Conservation (phyloP, 2,797 vertebrate genomes). For the Salmo trutta region DNA sequence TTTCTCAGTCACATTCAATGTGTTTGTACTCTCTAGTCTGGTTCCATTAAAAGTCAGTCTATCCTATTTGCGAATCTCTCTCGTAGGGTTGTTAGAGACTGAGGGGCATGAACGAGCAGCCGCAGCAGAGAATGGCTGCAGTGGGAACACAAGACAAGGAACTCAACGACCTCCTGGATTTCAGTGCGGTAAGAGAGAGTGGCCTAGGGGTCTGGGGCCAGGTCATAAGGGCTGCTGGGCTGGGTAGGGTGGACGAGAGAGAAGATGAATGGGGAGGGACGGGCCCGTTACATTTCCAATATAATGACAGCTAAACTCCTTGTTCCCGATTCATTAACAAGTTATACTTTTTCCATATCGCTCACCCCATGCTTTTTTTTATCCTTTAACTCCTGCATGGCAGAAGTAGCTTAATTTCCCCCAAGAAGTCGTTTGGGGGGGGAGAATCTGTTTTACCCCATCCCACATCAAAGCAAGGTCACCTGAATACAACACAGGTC, state of each 20-base stretch:
- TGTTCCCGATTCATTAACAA: slow-evolving; percentile 1
- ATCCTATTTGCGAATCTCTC: slow-evolving; percentile 76
- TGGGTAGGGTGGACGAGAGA: not conserved
- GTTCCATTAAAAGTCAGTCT: slow-evolving; percentile 71
- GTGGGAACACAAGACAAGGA: slow-evolving; percentile 97
- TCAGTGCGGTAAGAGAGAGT: slow-evolving; percentile 93
- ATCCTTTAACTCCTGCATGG: slow-evolving; percentile 34
- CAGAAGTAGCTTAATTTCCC: slow-evolving; percentile 1
- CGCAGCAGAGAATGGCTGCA: slow-evolving; percentile 94
- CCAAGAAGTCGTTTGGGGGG: not conserved
- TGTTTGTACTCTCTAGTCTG: slow-evolving; percentile 64
- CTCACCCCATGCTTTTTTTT: slow-evolving; percentile 23
- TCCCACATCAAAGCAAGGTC: not conserved
- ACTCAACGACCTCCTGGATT: slow-evolving; percentile 98
- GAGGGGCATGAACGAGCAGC: slow-evolving; percentile 85
- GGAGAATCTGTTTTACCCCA: not conserved
- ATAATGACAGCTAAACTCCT: not conserved
- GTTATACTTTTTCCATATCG: not conserved
- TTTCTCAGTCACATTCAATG: slow-evolving; percentile 61
- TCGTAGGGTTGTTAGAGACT: slow-evolving; percentile 83
- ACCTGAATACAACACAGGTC: not conserved
- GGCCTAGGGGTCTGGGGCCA: slow-evolving; percentile 30
- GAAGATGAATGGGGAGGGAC: not conserved
- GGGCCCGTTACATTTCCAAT: not conserved
- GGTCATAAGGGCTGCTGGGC: not conserved